Evolutionary conservation across 2,113 vertebrate species (phyloP), one percentile per base, ranked within the genome.

Genomic region (Dolichallabes microphthalmus): DNA sequence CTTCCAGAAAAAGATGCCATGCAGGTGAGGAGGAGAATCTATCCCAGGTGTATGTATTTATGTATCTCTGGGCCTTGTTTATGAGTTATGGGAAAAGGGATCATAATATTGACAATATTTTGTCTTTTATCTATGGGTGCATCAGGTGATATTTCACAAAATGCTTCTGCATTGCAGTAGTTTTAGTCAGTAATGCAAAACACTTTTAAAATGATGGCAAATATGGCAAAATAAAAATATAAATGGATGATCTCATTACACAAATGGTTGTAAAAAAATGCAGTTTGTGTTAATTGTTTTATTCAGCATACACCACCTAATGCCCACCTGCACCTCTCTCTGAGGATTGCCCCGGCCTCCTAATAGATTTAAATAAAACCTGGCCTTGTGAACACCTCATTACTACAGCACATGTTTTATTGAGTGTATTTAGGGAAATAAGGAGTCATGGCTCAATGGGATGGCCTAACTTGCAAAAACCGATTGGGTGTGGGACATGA

Each of bases 321-420:
- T 60, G 32, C 83, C 78, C 86, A 57, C 71, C 20, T 73, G 27
- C 39, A 86, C n/a, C 45, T 82, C 15, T 53, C 45, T 45, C 45
- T 8, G 71, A 75, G 83, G 87, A 84, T 64, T 81, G 88, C 85
- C 61, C 68, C 91, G 88, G 76, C 90, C 94, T 90, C 91, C 94
- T 95, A 95, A 96, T 92, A 94, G 93, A 93, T 95, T 95, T 95
- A 95, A 96, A 96, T 96, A 96, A 97, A 97, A 97, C 92, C 94
- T 95, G 96, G 93, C 94, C 93, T 95, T 95, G 95, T 96, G 96
- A 96, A 97, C 93, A 95, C 95, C 95, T 97, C 95, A 96, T 96
- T 96, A 97, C 92, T 92, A 94, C n/a, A n/a, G n/a, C n/a, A n/a
- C 94, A 94, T 96, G 45, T 97, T 97, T 96, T 95, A 96, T 95